These are phyloP conservation scores for Allobates femoralis DNA, from an alignment of 2,797 vertebrate genomes.

Conservation along the genomic window DNA sequence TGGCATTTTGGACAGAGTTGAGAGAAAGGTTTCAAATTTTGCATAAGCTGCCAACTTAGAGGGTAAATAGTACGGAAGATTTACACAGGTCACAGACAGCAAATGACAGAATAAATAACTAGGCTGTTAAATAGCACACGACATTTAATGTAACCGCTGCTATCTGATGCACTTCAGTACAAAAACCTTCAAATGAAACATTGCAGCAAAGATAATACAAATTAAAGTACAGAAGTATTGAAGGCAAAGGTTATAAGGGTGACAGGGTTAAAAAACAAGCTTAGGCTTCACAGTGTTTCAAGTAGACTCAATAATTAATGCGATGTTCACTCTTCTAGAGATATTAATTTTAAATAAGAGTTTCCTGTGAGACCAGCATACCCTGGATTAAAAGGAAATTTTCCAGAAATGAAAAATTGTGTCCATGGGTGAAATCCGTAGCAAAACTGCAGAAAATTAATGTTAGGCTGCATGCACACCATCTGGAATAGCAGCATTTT, in stretches of 20 bases:
- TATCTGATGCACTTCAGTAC: constrained; percentile 58
- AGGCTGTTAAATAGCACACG: constrained; percentile 58
- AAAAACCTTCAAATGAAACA: constrained; percentile 57
- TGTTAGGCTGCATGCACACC: too few species aligned
- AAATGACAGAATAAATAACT: constrained; percentile 63
- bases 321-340: not conserved
- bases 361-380: not conserved
- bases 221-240: constrained; percentile 44
- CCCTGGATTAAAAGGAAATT: constrained; percentile 6
- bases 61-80: constrained; percentile 57
- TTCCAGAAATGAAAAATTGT: not conserved
- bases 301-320: constrained; percentile 34
- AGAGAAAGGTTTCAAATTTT: constrained; percentile 55
- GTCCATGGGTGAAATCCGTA: too few species aligned
- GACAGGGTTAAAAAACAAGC: constrained; percentile 30
- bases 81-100: constrained; percentile 60
- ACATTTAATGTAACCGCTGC: constrained; percentile 58
- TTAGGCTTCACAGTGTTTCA: constrained; percentile 1
- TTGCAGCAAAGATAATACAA: constrained; percentile 39
- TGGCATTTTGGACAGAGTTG: constrained; percentile 59
- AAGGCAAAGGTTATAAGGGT: constrained; percentile 36
- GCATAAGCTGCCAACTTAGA: constrained; percentile 62
- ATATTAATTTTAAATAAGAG: constrained; percentile 10
- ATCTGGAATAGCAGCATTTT: too few species aligned
- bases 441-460: too few species aligned